Base-by-base conservation (phyloP, 1,140 invertebrate genomes). In the Ylistrum balloti region DNA sequence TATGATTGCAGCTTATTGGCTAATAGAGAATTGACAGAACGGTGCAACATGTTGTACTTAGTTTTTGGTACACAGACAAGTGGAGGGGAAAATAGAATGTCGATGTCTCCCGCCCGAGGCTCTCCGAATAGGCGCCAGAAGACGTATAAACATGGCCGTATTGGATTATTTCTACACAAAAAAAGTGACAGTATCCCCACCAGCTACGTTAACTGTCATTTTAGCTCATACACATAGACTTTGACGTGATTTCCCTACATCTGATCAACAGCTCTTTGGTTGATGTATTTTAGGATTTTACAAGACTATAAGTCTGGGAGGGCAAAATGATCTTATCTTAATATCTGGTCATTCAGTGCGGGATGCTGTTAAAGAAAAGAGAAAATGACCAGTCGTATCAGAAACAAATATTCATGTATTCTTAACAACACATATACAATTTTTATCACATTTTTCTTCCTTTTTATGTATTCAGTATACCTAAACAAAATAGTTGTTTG, bases 81-180 rank as follows among this genome's bases (percentile, higher is more conserved):
- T 74, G 56, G 56, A 74, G 56, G 56, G 56, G 28, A 74, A 74
- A 74, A 74, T n/a, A 28, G 17, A n/a, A 5, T 74, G 56, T n/a
- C 56, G 56, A 74, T 74, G 56, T 28, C 56, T 74, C 22, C 56
- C 56, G 89, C 89, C 86, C 28, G 86, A 90, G 86, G 89, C 48
- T n/a, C 87, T 88, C 89, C 86, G 86, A 90, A 90, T 22, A 90
- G 89, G 89, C 89, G 86, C 89, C 89, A 90, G 45, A 90, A 85
- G n/a, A 85, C 33, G 28, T 56, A 90, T 90, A 90, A 90, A 45
- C 48, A 45, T 22, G n/a, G 48, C 74, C 45, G 13, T 48, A 34
- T 87, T 33, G 88, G 86, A 89, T 87, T 90, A 87, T 87, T 90
- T 35, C 41, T 33, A 90, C 89, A 89, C 89, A 86, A 87, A 87